Percentiles rank a stretch among this genome's conserved stretches.
These are phyloP conservation scores for Bombus confusus DNA, from an alignment of 1,140 invertebrate genomes.

Conservation along the genomic window DNA sequence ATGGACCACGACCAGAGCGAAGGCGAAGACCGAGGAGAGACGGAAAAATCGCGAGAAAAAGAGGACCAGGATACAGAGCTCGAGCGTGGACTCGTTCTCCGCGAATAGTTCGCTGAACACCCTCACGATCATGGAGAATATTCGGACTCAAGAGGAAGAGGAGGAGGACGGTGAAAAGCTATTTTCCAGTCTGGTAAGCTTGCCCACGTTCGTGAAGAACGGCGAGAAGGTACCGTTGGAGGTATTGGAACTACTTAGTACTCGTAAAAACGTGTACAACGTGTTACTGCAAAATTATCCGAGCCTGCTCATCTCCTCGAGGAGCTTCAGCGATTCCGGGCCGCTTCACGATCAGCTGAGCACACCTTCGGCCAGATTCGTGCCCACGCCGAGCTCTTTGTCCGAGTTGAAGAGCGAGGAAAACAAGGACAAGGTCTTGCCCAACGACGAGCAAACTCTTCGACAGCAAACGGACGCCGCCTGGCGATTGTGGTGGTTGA, in stretches of 20 bases:
- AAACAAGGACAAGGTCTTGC: conserved; percentile 21
- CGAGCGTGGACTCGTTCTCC: conserved; percentile 86
- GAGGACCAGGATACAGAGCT: conserved; percentile 84
- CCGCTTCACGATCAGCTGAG: conserved; percentile 74
- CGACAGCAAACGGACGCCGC: conserved; percentile 79
- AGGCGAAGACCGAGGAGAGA: conserved; percentile 85
- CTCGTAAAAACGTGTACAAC: conserved; percentile 87
- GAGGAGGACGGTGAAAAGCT: conserved; percentile 80
- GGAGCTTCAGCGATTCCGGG: conserved; percentile 88
- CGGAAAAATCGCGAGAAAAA: conserved; percentile 85
- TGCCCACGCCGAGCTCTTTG: conserved; percentile 60
- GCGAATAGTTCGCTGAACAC: conserved; percentile 87
- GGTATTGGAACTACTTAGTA: conserved; percentile 88
- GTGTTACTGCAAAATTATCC: conserved; percentile 89
- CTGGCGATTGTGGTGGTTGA: conserved; percentile 83
- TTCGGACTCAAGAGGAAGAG: conserved; percentile 69
- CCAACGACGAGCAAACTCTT: conserved; percentile 67
- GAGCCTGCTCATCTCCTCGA: conserved; percentile 86
- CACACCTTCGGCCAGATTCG: conserved; percentile 67
- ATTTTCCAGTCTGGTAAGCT: conserved; percentile 90
- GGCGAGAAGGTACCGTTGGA: conserved; percentile 89
- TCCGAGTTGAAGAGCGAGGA: conserved; percentile 50
- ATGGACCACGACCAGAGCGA: conserved; percentile 86
- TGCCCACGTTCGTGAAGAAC: conserved; percentile 91
- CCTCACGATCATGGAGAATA: conserved; percentile 78